These are phyloP conservation scores for Myiopsitta monachus DNA, from an alignment of 2,113 vertebrate genomes.

Conservation along the genomic window DNA sequence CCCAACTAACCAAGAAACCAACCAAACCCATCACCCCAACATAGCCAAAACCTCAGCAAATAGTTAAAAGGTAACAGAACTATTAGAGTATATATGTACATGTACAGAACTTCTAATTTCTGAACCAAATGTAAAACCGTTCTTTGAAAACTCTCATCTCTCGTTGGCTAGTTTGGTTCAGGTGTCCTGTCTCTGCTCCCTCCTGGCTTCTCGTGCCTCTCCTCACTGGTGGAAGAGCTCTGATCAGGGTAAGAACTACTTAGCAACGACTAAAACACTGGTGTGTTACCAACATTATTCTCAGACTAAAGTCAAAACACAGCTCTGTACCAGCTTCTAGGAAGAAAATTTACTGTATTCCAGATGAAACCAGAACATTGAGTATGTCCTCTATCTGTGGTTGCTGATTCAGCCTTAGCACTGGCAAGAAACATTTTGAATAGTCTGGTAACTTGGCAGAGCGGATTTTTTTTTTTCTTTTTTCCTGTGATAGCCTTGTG, in stretches of 20 bases:
- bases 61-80: neutral
- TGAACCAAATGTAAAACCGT: neutral
- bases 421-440: slow-evolving; percentile 11
- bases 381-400: neutral
- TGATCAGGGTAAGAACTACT: neutral
- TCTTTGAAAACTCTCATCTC: neutral
- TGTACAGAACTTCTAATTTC: neutral
- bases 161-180: neutral
- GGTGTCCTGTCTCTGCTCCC: neutral
- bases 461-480: neutral
- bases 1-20: neutral
- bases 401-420: slow-evolving; percentile 15
- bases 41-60: neutral
- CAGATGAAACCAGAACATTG: neutral
- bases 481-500: neutral
- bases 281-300: neutral
- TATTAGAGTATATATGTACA: neutral
- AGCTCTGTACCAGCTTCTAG: neutral
- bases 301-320: neutral
- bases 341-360: neutral
- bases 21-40: neutral
- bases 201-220: neutral
- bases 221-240: neutral
- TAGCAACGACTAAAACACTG: neutral
- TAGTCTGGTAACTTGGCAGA: neutral